Evolutionary conservation across 2,113 vertebrate genomes (phyloP).

Genomic region (Phaethon lepturus): DNA sequence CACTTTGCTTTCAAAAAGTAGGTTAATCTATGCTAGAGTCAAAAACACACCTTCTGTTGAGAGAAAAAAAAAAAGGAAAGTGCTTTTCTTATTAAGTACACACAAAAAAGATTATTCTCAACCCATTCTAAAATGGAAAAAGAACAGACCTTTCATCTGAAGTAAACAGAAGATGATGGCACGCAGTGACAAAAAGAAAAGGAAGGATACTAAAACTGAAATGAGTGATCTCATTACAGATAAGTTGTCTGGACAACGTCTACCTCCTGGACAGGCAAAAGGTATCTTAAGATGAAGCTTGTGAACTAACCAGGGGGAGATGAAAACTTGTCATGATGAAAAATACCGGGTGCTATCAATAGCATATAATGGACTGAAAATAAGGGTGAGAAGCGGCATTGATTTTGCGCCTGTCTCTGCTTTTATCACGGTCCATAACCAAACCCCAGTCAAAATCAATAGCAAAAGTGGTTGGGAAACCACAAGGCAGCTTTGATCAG

Average conservation of each 20-base stretch:
- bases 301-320: not conserved
- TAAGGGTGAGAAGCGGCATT: not conserved
- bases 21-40: not conserved
- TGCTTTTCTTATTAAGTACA: not conserved
- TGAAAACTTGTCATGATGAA: not conserved
- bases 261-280: not conserved
- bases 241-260: not conserved
- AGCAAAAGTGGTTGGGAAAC: not conserved
- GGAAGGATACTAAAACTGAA: not conserved
- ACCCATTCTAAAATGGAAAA: not conserved
- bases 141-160: not conserved
- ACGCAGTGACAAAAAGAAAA: not conserved
- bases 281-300: not conserved
- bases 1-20: not conserved
- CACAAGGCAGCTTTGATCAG: not conserved
- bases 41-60: not conserved
- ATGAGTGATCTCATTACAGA: not conserved
- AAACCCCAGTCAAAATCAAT: conserved; percentile 26
- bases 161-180: not conserved
- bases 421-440: not conserved
- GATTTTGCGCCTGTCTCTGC: not conserved
- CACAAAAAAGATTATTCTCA: not conserved
- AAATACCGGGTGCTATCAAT: not conserved
- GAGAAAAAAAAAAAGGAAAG: not conserved
- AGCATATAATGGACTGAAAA: conserved; percentile 12